Evolutionary conservation across 1,140 invertebrate species (phyloP).

Genomic region (Antheraea mylitta): DNA sequence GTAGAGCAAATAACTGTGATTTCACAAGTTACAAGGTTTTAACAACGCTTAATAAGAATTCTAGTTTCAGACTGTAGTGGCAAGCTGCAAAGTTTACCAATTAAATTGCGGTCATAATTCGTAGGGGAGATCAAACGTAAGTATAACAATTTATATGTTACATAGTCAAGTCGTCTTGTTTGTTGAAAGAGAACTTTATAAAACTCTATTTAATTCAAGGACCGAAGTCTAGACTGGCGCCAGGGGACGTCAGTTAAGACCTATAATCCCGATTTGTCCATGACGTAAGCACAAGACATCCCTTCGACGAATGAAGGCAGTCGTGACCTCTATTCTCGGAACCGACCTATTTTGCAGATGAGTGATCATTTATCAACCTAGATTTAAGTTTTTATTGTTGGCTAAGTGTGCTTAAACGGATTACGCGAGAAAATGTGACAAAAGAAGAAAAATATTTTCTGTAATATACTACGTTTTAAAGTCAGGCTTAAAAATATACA

Average conservation of each 20-base stretch:
- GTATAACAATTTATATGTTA: background rate
- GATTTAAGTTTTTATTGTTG: background rate
- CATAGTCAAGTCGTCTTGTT: background rate
- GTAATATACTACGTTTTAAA: too few relatives aligned
- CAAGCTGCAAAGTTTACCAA: too few relatives aligned
- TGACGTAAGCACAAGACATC: constrained; percentile 12
- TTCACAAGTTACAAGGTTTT: too few relatives aligned
- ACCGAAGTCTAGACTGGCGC: constrained; percentile 24
- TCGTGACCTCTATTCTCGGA: background rate
- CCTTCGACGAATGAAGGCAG: background rate
- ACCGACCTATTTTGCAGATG: constrained; percentile 17
- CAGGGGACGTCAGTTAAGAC: constrained; percentile 10
- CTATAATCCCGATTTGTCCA: constrained; percentile 1
- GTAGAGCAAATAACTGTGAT: too few relatives aligned
- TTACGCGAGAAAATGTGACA: background rate
- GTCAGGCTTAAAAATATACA: too few relatives aligned
- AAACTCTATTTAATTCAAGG: constrained; percentile 5
- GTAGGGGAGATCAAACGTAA: background rate
- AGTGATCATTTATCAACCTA: background rate
- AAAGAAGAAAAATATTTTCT: background rate
- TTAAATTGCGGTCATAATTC: too few relatives aligned
- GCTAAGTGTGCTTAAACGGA: background rate
- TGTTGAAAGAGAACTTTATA: background rate
- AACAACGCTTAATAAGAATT: too few relatives aligned
- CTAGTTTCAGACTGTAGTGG: too few relatives aligned